Evolutionary conservation across 2,888 invertebrate species (phyloP).

Genomic region (Callinectes sapidus): DNA sequence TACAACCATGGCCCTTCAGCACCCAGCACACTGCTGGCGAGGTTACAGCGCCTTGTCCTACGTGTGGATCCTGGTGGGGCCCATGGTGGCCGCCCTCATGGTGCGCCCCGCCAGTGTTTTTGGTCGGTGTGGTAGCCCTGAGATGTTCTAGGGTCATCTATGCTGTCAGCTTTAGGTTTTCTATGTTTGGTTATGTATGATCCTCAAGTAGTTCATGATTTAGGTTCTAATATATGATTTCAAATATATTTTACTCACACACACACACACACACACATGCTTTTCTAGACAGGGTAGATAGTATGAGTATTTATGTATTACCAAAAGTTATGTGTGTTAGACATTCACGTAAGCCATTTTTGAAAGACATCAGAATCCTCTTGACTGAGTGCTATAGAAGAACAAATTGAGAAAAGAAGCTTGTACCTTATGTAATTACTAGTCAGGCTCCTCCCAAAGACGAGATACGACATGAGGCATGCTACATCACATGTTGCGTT

Average conservation of each 20-base stretch:
- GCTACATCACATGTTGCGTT: neutral
- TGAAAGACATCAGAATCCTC: too few species aligned
- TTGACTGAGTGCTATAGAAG: too few species aligned
- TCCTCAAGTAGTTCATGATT: neutral
- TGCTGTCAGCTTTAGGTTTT: neutral
- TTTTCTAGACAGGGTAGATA: too few species aligned
- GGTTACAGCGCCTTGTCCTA: constrained; percentile 74
- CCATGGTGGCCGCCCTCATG: constrained; percentile 34
- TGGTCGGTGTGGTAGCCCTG: neutral
- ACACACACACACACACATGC: neutral
- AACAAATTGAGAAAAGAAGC: too few species aligned
- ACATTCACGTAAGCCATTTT: too few species aligned
- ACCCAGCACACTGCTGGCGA: constrained; percentile 74
- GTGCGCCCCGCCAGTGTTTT: neutral
- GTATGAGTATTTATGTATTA: too few species aligned
- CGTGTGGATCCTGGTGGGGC: constrained; percentile 75
- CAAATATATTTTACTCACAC: neutral
- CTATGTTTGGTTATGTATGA: neutral
- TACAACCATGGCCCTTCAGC: constrained; percentile 74
- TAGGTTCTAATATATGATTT: neutral
- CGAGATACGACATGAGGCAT: neutral
- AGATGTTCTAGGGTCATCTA: neutral
- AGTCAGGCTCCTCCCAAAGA: neutral
- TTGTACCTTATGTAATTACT: too few species aligned
- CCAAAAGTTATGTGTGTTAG: too few species aligned